Evolutionary conservation across 64 coral and sea anemone species (phyloP), one percentile per base, ranked within the genome.

Genomic region (Porites australiensis): DNA sequence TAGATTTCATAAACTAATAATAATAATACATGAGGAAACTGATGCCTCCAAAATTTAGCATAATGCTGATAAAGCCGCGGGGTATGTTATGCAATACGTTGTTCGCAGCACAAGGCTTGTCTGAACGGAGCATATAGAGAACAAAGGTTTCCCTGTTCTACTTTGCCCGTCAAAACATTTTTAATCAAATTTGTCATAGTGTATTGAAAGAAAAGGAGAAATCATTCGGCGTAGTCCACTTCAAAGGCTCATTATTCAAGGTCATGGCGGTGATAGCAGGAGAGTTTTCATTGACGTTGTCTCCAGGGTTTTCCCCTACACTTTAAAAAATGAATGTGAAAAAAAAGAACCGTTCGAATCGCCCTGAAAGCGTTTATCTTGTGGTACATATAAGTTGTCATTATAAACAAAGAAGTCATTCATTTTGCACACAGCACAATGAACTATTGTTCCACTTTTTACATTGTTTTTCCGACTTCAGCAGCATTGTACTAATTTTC

Each of bases 101-200:
- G 50, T 15, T 37, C 15, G 44, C 12, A 5, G 54, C 11, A 50
- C 73, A 76, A 76, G 73, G 50, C 73, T 19, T 45, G 4, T 50
- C 73, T 5, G 18, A 8, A 13, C 48, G 6, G 12, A 50, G 16
- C 73, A 50, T 5, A 13, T 6, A 49, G 19, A 58, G 12, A 61
- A 61, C 77, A 80, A 60, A 58, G 77, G 14, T 20, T 2, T 50
- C 20, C 77, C 61, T 59, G 55, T 59, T 61, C 44, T 44, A 44
- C 46, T 5, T 16, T 13, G 22, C 4, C 2, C 61, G 50, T 61
- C 55, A 60, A 80, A 61, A 76, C 7, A 65, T 64, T 49, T 14
- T 62, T 69, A 37, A 84, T 84, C 47, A 64, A 50, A 84, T 84
- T 50, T n/a, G 46, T 84, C 63, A 68, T 63, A 69, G 63, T 83